Evolutionary conservation across 2,113 vertebrate species (phyloP).

Genomic region (Plotosus lineatus): DNA sequence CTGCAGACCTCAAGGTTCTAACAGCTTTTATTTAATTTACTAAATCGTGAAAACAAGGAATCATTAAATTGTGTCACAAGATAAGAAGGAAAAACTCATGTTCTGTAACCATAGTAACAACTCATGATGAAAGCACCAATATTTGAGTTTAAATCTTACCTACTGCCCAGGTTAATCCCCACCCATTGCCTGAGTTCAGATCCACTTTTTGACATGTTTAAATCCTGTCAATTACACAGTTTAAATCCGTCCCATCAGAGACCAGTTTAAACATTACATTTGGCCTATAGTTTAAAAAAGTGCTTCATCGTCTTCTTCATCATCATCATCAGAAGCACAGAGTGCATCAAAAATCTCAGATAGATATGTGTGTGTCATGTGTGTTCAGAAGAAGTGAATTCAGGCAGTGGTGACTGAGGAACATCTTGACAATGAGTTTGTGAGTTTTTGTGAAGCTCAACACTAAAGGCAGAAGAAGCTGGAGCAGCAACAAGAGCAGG

Average conservation of each 20-base stretch:
- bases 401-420: constrained; percentile 67
- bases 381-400: constrained; percentile 70
- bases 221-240: neutral
- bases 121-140: neutral
- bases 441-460: constrained; percentile 74
- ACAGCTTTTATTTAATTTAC: neutral
- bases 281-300: neutral
- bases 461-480: constrained; percentile 60
- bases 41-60: neutral
- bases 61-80: neutral
- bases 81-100: neutral
- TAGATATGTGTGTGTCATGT: constrained; percentile 64
- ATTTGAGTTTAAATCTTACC: neutral
- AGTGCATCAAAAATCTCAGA: neutral
- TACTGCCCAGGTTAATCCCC: neutral
- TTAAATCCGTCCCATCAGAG: neutral
- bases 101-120: neutral
- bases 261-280: neutral
- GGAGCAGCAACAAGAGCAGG: constrained; percentile 39
- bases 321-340: neutral
- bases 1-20: neutral
- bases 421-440: constrained; percentile 61
- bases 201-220: too few relatives aligned
- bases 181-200: neutral
- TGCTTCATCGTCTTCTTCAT: neutral